Evolutionary conservation across 1,140 invertebrate genomes (phyloP), one percentile per base, ranked within the genome.

Genomic region (Pseudomyrmex pallidus): DNA sequence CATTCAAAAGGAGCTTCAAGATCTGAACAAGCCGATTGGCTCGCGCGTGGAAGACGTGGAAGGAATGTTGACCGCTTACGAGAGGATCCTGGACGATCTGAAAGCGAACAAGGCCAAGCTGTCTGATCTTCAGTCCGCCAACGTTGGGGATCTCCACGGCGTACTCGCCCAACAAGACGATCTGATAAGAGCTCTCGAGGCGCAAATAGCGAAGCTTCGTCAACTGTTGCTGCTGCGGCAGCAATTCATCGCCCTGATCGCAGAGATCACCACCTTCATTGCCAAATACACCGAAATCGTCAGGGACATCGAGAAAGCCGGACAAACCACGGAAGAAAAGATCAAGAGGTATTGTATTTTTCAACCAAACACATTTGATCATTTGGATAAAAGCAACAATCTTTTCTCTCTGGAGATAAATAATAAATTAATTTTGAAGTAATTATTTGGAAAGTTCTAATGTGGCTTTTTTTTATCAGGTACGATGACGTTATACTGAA

Each of bases 201-300:
- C 97, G 68, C 97, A 98, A 92, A 96, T 98, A 83, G 96, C 96
- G 0, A 96, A 96, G 92, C 93, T 98, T 1, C 96, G 97, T 84
- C 96, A 97, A 86, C 94, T 98, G 0, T 90, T 99, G 2, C 90
- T 97, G 0, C 91, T 98, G 0, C 95, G 98, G 50, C 98, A 99
- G 92, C 98, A 98, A 88, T 99, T 97, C 91, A 96, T 98, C 62
- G 96, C 97, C 1, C 92, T 99, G 7, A 96, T 98, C 35, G 97
- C 97, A 59, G 98, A 98, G 92, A 98, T 99, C 63, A 96, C 97
- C 89, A 97, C 96, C 7, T 98, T 98, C 85, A 97, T 99, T 44
- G 96, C 96, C 25, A 98, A 98, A 90, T 98, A 98, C 90, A 97
- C 97, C 0, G 96, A 98, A 90, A 95, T 98, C 10, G 96, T 99